Evolutionary conservation across 1,140 invertebrate genomes (phyloP), one percentile per base, ranked within the genome.

Genomic region (Heliconius congener): DNA sequence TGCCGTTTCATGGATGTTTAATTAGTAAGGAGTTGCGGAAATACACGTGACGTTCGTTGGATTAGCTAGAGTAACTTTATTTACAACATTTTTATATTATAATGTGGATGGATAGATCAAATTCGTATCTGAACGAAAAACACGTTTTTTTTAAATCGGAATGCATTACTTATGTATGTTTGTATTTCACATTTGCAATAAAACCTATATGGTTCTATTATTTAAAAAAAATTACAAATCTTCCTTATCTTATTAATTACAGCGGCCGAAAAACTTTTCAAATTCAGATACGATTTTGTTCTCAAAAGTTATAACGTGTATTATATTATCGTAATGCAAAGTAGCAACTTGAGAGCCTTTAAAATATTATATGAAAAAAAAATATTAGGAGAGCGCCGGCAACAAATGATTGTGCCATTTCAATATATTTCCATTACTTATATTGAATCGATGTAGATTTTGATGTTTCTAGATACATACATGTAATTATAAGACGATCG

Each of bases 61-160:
- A 89, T 90, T 91, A 91, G 88, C 83, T 93, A 93, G 91, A 93
- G 90, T 92, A 89, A 93, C 88, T 91, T 94, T 94, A 94, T 94
- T 94, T 94, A 94, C 92, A 94, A 90, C 84, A 37, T 37, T 37
- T 93, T 93, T 94, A 91, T 90, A 93, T 91, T 85, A 87, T 82
- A 72, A 72, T 42, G 71, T 42, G 30, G 18, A 37, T 19, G 37
- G 30, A 19, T 72, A 82, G 83, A 72, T n/a, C 71, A 19, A 23
- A 72, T 11, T 72, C 19, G 71, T 72, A 72, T 72, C 37, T 72
- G 71, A 72, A 66, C 27, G 60, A 66, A 66, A 66, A 66, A 66
- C 3, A 66, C 8, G 8, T 19, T 8, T 19, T 55, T 55, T 19
- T 55, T 1, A 19, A 34, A 55, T 19, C 9, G 42, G 3, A 46